Evolutionary conservation across 2,888 invertebrate species (phyloP).

Genomic region (Nemurella pictetii): DNA sequence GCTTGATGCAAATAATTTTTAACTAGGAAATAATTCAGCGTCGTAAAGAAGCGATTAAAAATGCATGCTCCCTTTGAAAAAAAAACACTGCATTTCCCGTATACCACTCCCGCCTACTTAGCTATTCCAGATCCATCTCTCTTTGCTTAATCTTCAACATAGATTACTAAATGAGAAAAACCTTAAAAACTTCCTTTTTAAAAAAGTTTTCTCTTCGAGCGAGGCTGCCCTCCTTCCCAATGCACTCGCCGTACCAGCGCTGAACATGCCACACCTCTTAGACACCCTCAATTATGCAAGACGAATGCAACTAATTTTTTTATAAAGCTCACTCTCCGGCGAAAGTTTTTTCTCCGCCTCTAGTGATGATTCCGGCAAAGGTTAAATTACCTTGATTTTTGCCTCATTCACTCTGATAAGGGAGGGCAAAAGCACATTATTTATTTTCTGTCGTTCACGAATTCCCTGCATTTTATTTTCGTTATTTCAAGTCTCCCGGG

Average conservation of each 20-base stretch:
- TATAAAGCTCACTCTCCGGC: constrained; percentile 14
- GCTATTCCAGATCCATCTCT: constrained; percentile 9
- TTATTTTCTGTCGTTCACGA: not conserved
- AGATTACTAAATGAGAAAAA: constrained; percentile 26
- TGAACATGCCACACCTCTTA: constrained; percentile 40
- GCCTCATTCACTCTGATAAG: not conserved
- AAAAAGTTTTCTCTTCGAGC: constrained; percentile 7
- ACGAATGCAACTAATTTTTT: constrained; percentile 39
- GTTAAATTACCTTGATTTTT: constrained; percentile 33
- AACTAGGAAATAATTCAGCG: not conserved
- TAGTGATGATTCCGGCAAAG: constrained; percentile 1
- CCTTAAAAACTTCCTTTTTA: constrained; percentile 18
- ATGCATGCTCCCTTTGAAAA: not conserved
- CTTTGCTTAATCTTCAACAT: not conserved
- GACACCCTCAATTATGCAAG: constrained; percentile 37
- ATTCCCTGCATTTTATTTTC: not conserved
- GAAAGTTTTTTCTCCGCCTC: constrained; percentile 19
- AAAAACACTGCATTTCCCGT: not conserved
- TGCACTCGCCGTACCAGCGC: not conserved
- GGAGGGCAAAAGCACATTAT: not conserved
- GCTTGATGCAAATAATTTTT: not conserved
- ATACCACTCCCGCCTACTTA: constrained; percentile 19
- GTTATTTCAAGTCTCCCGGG: not conserved
- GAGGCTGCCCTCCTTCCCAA: not conserved
- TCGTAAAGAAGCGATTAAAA: not conserved